Evolutionary conservation across 2,888 invertebrate species (phyloP).

Genomic region (Aromia moschata): DNA sequence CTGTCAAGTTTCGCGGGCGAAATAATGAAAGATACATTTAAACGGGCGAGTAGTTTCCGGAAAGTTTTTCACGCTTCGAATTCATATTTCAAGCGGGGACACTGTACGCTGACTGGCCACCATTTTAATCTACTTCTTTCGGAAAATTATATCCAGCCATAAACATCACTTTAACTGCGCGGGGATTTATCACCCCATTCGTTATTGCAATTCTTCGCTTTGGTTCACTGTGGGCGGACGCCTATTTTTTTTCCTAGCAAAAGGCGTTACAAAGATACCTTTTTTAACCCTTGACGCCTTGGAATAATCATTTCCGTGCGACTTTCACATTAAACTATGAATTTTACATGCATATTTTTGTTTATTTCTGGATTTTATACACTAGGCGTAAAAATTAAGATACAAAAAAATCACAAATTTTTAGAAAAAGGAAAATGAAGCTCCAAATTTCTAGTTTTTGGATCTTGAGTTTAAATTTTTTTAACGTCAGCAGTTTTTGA

Average conservation of each 20-base stretch:
- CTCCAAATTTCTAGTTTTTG: too few species aligned
- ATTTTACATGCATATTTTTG: too few species aligned
- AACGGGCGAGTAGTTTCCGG: conserved; percentile 3
- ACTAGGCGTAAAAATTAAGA: too few species aligned
- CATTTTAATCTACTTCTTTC: conserved; percentile 5
- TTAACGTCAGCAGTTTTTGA: too few species aligned
- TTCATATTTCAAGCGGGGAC: not conserved
- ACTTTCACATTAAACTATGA: too few species aligned
- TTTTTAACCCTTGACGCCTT: too few species aligned
- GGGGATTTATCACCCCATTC: not conserved
- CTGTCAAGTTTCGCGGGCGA: conserved; percentile 10
- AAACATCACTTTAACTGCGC: not conserved
- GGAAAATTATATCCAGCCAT: conserved; percentile 3
- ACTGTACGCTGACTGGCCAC: not conserved
- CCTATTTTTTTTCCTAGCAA: not conserved
- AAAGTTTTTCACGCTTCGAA: not conserved
- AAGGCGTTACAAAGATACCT: too few species aligned
- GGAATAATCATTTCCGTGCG: too few species aligned
- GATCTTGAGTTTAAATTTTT: too few species aligned
- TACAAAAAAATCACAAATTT: too few species aligned
- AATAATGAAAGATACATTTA: conserved; percentile 10
- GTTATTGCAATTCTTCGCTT: not conserved
- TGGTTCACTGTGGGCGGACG: not conserved
- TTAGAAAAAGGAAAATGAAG: too few species aligned
- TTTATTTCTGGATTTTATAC: too few species aligned